Evolutionary conservation across 1,140 invertebrate species (phyloP).

Genomic region (Drosophila sproati): DNA sequence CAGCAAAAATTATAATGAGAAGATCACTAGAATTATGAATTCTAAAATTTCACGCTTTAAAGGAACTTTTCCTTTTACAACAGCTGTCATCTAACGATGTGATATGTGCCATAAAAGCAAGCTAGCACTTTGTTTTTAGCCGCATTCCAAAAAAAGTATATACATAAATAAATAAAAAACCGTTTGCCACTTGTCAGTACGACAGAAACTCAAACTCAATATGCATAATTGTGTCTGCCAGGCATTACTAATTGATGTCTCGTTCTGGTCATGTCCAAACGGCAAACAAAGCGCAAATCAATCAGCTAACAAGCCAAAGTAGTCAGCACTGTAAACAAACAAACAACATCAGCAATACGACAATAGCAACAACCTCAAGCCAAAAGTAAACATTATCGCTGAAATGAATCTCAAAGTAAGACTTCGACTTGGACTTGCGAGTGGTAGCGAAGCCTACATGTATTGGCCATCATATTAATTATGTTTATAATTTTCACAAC

Average conservation of each 20-base stretch:
- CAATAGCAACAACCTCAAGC: slow-evolving; percentile 55
- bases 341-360: slow-evolving; percentile 11
- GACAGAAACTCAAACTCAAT: slow-evolving; percentile 40
- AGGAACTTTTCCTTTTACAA: slow-evolving; percentile 21
- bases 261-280: slow-evolving; percentile 66
- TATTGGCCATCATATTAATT: slow-evolving; percentile 80
- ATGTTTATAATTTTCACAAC: slow-evolving; percentile 83
- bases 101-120: slow-evolving; percentile 37
- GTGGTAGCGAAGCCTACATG: slow-evolving; percentile 5
- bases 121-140: slow-evolving; percentile 25
- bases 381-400: slow-evolving; percentile 77
- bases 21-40: slow-evolving; percentile 14
- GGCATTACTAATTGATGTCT: slow-evolving; percentile 80
- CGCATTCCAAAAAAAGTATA: slow-evolving; percentile 9
- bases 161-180: too few relatives aligned
- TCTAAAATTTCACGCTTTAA: slow-evolving; percentile 32
- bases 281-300: slow-evolving; percentile 79
- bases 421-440: slow-evolving; percentile 19
- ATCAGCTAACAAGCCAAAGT: slow-evolving; percentile 74
- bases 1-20: not conserved
- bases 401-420: slow-evolving; percentile 68
- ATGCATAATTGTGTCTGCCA: slow-evolving; percentile 76
- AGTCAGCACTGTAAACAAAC: slow-evolving; percentile 46
- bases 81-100: slow-evolving; percentile 47
- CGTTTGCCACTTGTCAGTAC: slow-evolving; percentile 2